Percentiles rank a stretch among this genome's conserved stretches.
Evolutionary conservation across 2,113 vertebrate species (phyloP).

Genomic region (Panthera uncia): DNA sequence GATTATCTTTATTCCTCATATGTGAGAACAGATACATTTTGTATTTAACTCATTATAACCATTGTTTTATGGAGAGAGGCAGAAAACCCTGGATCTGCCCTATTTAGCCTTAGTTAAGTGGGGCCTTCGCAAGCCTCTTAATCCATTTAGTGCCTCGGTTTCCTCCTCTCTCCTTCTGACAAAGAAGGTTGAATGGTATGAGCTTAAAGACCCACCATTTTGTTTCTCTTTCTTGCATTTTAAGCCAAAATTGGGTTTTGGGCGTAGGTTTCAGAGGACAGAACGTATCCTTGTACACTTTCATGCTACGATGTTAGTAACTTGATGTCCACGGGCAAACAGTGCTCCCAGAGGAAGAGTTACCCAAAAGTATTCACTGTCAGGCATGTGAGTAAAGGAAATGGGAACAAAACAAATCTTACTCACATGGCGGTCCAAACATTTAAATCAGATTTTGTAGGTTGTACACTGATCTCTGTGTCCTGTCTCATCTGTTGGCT

Average conservation of each 20-base stretch:
- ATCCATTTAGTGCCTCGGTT: accelerated
- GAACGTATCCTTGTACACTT: neutral
- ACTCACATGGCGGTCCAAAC: accelerated
- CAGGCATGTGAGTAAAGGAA: neutral
- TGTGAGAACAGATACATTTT: neutral
- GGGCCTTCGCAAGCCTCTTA: neutral
- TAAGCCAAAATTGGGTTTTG: neutral
- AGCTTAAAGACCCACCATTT: neutral
- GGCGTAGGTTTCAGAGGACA: neutral
- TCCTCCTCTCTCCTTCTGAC: neutral
- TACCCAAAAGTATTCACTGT: neutral
- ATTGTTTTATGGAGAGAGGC: neutral
- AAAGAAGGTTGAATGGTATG: neutral
- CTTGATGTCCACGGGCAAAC: neutral
- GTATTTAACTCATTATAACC: neutral
- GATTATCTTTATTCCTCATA: neutral
- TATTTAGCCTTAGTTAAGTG: neutral
- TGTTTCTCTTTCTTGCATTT: neutral
- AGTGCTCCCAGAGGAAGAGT: neutral
- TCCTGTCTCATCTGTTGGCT: accelerated
- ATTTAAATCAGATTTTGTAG: neutral
- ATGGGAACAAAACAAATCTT: neutral
- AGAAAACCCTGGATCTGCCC: neutral
- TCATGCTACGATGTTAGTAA: neutral
- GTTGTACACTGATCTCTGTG: neutral